Evolutionary conservation across 2,888 invertebrate genomes (phyloP).

Genomic region (Bellardia bayeri): DNA sequence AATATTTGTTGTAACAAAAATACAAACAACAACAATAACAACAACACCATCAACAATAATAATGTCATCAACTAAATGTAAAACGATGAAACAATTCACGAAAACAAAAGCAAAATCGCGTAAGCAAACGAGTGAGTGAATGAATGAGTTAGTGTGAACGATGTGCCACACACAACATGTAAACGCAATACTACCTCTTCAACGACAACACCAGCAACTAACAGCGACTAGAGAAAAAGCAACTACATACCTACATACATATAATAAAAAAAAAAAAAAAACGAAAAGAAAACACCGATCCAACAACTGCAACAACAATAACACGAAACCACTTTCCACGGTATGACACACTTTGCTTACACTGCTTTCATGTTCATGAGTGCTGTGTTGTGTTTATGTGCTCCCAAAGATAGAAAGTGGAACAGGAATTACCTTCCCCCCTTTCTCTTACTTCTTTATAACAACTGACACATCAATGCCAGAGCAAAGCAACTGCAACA

Average conservation of each 20-base stretch:
- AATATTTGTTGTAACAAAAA: conserved; percentile 51
- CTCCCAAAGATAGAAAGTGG: conserved; percentile 83
- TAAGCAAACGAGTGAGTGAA: conserved; percentile 5
- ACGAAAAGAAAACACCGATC: conserved; percentile 12
- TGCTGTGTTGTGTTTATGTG: conserved; percentile 71
- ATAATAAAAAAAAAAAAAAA: conserved; percentile 3
- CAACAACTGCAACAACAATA: conserved; percentile 27
- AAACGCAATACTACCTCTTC: conserved; percentile 51
- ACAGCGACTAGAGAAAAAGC: not conserved
- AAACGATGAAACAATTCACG: conserved; percentile 48
- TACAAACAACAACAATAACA: conserved; percentile 44
- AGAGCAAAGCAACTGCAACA: conserved; percentile 50
- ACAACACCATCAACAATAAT: conserved; percentile 25
- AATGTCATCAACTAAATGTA: conserved; percentile 54
- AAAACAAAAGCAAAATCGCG: conserved; percentile 49
- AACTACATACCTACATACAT: conserved; percentile 33
- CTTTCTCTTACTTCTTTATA: conserved; percentile 68
- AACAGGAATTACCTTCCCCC: conserved; percentile 81
- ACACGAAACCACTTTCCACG: conserved; percentile 72
- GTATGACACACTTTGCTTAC: conserved; percentile 70
- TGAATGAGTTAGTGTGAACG: conserved; percentile 1
- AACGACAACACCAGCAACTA: conserved; percentile 4
- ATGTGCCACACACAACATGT: conserved; percentile 50
- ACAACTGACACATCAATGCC: conserved; percentile 71
- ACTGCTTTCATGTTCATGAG: conserved; percentile 59